Conservation (phyloP, 1,140 invertebrate species). For the Elymnias hypermnestra region DNA sequence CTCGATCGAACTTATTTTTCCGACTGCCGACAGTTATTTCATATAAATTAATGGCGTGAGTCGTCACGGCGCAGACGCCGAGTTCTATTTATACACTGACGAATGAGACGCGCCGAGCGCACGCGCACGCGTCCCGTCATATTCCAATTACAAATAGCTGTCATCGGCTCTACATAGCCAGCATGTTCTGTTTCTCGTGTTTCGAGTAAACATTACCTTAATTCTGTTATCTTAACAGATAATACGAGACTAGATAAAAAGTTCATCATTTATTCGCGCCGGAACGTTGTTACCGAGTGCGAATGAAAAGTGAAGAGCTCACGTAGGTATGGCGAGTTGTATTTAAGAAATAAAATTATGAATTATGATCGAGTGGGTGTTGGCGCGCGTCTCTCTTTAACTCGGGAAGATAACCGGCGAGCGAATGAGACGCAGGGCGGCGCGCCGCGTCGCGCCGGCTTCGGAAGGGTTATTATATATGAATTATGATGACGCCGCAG, state of each 20-base stretch:
- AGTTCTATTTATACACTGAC: slow-evolving; percentile 73
- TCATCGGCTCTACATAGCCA: slow-evolving; percentile 56
- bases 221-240: slow-evolving; percentile 28
- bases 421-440: slow-evolving; percentile 61
- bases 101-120: slow-evolving; percentile 71
- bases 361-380: slow-evolving; percentile 66
- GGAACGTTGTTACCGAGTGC: slow-evolving; percentile 15
- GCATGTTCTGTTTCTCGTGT: slow-evolving; percentile 49
- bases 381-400: slow-evolving; percentile 50
- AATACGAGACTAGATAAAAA: slow-evolving; percentile 15
- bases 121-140: slow-evolving; percentile 69
- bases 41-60: slow-evolving; percentile 75
- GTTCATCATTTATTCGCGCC: neutral
- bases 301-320: slow-evolving; percentile 42
- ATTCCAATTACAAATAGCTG: slow-evolving; percentile 74
- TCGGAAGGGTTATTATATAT: slow-evolving; percentile 75
- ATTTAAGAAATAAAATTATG: slow-evolving; percentile 70
- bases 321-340: slow-evolving; percentile 33
- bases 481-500: slow-evolving; percentile 72
- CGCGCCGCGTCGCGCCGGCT: slow-evolving; percentile 47
- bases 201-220: slow-evolving; percentile 39
- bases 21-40: slow-evolving; percentile 74
- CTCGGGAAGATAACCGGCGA: slow-evolving; percentile 26
- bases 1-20: slow-evolving; percentile 71
- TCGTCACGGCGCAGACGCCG: slow-evolving; percentile 73